Evolutionary conservation across 2,888 invertebrate species (phyloP).

Genomic region (Lasioglossum zephyrum): DNA sequence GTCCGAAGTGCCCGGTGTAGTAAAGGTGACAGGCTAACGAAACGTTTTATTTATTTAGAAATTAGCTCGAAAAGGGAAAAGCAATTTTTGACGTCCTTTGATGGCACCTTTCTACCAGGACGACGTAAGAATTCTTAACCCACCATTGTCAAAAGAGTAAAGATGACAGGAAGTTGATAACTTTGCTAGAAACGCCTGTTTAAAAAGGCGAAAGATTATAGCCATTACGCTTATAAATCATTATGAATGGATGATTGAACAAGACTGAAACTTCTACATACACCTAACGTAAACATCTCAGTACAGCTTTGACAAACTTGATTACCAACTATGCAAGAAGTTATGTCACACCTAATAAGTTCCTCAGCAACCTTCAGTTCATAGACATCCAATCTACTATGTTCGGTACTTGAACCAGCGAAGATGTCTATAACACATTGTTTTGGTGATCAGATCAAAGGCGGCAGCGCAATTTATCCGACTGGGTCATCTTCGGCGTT

Average conservation of each 20-base stretch:
- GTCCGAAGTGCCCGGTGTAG: conserved; percentile 45
- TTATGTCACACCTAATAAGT: background rate
- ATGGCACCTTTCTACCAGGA: background rate
- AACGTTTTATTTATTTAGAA: conserved; percentile 33
- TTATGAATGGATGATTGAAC: background rate
- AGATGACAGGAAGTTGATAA: background rate
- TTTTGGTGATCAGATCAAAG: background rate
- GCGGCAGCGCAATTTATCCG: background rate
- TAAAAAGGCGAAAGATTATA: background rate
- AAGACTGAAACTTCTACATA: background rate
- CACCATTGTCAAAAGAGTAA: background rate
- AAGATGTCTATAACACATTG: background rate
- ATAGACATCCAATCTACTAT: background rate
- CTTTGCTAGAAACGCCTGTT: background rate
- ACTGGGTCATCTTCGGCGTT: background rate
- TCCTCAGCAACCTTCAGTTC: background rate
- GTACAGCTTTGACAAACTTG: background rate
- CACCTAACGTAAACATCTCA: background rate
- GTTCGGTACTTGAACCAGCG: background rate
- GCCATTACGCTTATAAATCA: background rate
- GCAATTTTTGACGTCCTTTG: background rate
- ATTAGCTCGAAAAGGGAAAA: background rate
- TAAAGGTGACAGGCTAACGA: conserved; percentile 38
- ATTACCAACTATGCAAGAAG: background rate
- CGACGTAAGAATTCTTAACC: background rate